Base-by-base conservation (phyloP, 2,797 vertebrate genomes). In the Enteromius afrohamiltoni region DNA sequence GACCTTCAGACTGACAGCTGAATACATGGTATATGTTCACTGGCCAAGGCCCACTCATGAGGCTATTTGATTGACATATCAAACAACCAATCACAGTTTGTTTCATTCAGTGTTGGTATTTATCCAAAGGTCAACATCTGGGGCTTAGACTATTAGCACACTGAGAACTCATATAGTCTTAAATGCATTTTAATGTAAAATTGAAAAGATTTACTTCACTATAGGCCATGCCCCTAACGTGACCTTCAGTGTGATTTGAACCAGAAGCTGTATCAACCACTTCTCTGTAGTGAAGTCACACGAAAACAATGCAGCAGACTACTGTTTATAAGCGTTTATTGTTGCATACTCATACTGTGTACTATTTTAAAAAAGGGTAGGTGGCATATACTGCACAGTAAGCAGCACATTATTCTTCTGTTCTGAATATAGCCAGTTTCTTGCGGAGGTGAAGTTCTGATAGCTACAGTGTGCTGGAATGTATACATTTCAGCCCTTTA, bases 351-450 rank as follows among this genome's bases (percentile, higher is more conserved):
- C 26, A 51, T 51, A 73, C 17, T 51, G 9, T 73, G 31, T 51
- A 73, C 17, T 21, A 34, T 73, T 23, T 51, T 21, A 31, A 51
- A 31, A 34, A 34, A 51, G 4, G 31, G 17, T 73, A 73, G 16
- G 23, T 0, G 23, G 9, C 4, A 73, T 73, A 31, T 31, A 73
- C 17, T 51, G 45, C 17, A 51, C 45, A 6, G 16, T 73, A 51
- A 49, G 70, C 45, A 51, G 26, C 7, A 51, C 26, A 51, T 34
- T 19, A 13, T 51, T 73, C 29, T 31, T 42, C 5, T 68, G 6
- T 51, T 73, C 26, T 73, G 70, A 73, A 73, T 51, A 21, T 71
- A 7, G 17, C 29, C 17, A 53, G 17, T 73, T 73, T 74, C 10
- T 53, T n/a, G 47, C 4, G 17, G 4, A 74, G 49, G 47, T 51